Evolutionary conservation across 2,888 invertebrate genomes (phyloP).

Genomic region (Timandra comae): DNA sequence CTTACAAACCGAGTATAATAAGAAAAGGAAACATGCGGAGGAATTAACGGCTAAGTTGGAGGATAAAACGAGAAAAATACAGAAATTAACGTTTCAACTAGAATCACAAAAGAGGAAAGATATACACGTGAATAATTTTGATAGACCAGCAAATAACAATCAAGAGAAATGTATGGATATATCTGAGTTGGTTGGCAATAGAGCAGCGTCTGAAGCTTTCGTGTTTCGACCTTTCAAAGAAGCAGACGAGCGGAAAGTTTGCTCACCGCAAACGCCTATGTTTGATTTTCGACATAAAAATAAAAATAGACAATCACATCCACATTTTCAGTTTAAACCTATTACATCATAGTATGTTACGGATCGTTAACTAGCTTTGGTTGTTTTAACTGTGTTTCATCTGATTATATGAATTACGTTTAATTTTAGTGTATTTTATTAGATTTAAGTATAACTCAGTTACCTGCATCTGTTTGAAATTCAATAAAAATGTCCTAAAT

Average conservation of each 20-base stretch:
- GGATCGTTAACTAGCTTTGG: too few relatives aligned
- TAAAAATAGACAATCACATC: constrained; percentile 25
- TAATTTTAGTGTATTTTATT: too few relatives aligned
- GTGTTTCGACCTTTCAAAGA: constrained; percentile 60
- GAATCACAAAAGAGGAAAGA: constrained; percentile 62
- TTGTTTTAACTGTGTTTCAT: too few relatives aligned
- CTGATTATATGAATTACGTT: too few relatives aligned
- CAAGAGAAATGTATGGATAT: constrained; percentile 61
- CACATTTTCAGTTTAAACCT: constrained; percentile 57
- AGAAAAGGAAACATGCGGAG: constrained; percentile 63
- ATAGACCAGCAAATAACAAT: constrained; percentile 38
- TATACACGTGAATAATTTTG: constrained; percentile 43
- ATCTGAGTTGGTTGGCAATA: constrained; percentile 56
- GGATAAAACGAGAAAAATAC: constrained; percentile 64
- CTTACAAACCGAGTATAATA: constrained; percentile 59
- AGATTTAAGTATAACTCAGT: constrained; percentile 15
- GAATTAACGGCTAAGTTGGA: constrained; percentile 60
- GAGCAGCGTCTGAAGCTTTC: constrained; percentile 51
- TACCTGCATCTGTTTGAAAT: constrained; percentile 93
- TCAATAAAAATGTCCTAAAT: constrained; percentile 94
- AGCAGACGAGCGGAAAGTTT: constrained; percentile 37
- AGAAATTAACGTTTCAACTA: constrained; percentile 63
- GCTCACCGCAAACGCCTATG: constrained; percentile 61
- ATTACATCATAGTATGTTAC: constrained; percentile 47
- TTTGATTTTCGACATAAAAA: constrained; percentile 57